These are phyloP conservation scores for Caiman crocodilus DNA, from an alignment of 2,797 vertebrate species.

Conservation along the genomic window DNA sequence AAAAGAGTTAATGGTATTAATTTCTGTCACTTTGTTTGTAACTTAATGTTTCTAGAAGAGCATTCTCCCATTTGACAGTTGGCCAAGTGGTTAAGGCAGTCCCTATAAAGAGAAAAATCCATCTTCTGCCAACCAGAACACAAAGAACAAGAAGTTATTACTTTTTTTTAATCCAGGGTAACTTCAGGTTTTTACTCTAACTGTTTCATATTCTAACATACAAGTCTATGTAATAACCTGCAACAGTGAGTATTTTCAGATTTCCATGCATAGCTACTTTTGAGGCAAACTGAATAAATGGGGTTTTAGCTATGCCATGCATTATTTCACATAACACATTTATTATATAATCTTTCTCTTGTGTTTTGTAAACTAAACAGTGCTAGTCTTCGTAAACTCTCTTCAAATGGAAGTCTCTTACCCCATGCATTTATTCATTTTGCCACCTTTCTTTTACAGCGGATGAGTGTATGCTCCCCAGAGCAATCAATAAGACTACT, in stretches of 20 bases:
- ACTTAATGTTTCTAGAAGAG: constrained; percentile 20
- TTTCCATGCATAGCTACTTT: constrained; percentile 42
- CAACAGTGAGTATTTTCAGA: constrained; percentile 43
- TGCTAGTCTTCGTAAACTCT: constrained; percentile 55
- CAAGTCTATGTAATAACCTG: constrained; percentile 42
- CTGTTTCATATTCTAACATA: constrained; percentile 17
- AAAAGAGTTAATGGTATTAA: neutral
- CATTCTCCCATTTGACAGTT: constrained; percentile 7
- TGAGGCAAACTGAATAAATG: constrained; percentile 58
- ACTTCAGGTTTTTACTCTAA: constrained; percentile 15
- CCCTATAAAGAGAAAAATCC: constrained; percentile 44
- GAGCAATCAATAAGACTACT: constrained; percentile 13
- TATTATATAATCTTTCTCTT: constrained; percentile 50
- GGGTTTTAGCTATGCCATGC: neutral
- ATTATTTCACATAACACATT: neutral
- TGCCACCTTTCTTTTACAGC: constrained; percentile 1
- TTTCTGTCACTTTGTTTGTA: constrained; percentile 37
- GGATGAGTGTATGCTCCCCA: neutral
- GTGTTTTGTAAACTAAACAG: constrained; percentile 65
- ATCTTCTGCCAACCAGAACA: constrained; percentile 5
- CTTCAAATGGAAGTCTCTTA: constrained; percentile 54
- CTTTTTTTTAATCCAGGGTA: constrained; percentile 32
- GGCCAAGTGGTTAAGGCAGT: constrained; percentile 54
- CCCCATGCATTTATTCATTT: constrained; percentile 66
- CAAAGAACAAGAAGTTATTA: constrained; percentile 3